Base-by-base conservation (phyloP, 2,113 vertebrate genomes). In the Poecile atricapillus region DNA sequence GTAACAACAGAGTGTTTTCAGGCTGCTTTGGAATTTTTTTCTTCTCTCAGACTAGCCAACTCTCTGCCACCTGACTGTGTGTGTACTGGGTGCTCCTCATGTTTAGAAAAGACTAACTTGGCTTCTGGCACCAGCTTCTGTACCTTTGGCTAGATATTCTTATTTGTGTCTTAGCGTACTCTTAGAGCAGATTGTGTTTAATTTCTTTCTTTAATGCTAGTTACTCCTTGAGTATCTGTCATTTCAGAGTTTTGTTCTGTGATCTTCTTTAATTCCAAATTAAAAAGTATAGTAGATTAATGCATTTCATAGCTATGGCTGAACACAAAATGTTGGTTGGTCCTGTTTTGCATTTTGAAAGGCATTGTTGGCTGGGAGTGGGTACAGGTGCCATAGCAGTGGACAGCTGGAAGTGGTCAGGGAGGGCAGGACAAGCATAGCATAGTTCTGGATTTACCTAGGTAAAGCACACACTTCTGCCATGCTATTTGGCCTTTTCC, bases 321-420 rank as follows among this genome's bases (percentile, higher is more conserved):
- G 39, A 55, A 28, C n/a, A 13, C 16, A 5, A 30, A 56, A 43
- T 23, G 23, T 55, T 3, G 2, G 11, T 44, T 3, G 1, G 7
- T 55, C 20, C 11, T 3, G 0, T 77, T 65, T 63, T 53, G 18
- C 2, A 1, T 25, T 94, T 30, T 47, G 47, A 33, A 39, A 46
- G 41, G 30, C 7, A 6, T 17, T 63, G 10, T n/a, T 83, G 69
- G 7, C 35, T 33, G 1, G 2, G 23, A 60, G 12, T 22, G 58
- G 23, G 37, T 12, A 3, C 33, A 7, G 0, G 4, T 0, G 0
- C 49, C 7, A 4, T 3, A 1, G 24, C 28, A 43, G 9, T 0
- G 9, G 47, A 35, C 14, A n/a, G 24, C 31, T 39, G 39, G 25
- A 47, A 33, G 41, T 1, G 6, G 15, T 24, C 35, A 35, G 75